A percentile compares a stretch with the other conserved stretches of the same genome.
phyloP scores from a whole-genome alignment of 1,140 invertebrate species.

The Drosophila lini region DNA sequence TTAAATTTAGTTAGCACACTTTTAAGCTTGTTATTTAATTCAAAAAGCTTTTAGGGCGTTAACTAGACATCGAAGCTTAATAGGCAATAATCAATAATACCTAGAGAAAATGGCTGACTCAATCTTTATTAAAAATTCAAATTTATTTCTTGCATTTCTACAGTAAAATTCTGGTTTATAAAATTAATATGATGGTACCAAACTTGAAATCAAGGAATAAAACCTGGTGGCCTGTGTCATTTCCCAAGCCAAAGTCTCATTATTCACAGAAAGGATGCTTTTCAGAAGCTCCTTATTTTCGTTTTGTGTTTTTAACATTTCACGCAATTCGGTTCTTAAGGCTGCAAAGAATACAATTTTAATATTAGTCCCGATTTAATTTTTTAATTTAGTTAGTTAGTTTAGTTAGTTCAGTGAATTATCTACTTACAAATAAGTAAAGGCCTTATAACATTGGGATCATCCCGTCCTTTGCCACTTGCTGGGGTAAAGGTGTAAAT shows the following conservation, averaged over 20 bases:
- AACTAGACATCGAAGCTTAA: slow-evolving; percentile 34
- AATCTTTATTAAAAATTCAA: too few species aligned
- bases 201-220: neutral
- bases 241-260: neutral
- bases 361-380: neutral
- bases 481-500: neutral
- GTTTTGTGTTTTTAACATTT: neutral
- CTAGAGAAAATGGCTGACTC: slow-evolving; percentile 17
- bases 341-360: neutral
- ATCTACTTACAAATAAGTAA: neutral
- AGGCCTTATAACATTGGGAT: neutral
- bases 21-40: slow-evolving; percentile 44
- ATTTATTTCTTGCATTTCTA: neutral
- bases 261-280: neutral
- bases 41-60: slow-evolving; percentile 37
- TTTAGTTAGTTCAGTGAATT: too few species aligned
- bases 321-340: neutral
- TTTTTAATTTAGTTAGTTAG: too few species aligned
- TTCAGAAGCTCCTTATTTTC: neutral
- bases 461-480: neutral
- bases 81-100: slow-evolving; percentile 7
- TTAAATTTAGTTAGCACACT: slow-evolving; percentile 41
- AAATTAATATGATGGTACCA: slow-evolving; percentile 12
- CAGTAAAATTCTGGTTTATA: neutral
- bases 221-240: neutral